Base-by-base conservation (phyloP, 2,797 vertebrate genomes). In the Naso thynnoides region DNA sequence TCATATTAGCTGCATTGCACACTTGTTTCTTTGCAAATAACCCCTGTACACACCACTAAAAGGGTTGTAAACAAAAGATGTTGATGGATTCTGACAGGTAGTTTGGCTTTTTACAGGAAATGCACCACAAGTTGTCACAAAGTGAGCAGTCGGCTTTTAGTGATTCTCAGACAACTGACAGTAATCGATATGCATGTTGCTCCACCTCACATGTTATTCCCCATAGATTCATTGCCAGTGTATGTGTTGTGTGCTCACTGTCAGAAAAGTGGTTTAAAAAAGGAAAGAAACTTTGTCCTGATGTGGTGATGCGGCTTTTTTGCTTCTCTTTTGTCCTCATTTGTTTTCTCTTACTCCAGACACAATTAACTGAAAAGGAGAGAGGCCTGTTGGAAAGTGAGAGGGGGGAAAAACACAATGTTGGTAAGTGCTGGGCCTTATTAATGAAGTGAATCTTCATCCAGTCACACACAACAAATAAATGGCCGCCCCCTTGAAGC, bases 361-460 rank as follows among this genome's bases (percentile, higher is more conserved):
- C 79, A 81, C 65, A 83, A 90, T 86, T 79, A 86, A 65, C 45
- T 63, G 70, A 81, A 61, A 68, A 41, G 26, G 52, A 60, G 61
- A 60, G 71, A 74, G 24, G 41, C 36, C 71, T 64, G 61, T 42
- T 36, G 56, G 63, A 76, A 67, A 85, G 76, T 60, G 64, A 74
- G 76, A 39, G 53, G 41, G 14, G 31, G 31, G 31, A 24, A 50
- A 57, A 56, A 74, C 88, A 79, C 84, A 77, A 56, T 75, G 82
- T 78, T 85, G 48, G 71, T 86, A 89, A 94, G 88, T 87, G 88
- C 79, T 18, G 73, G 66, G 45, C 70, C 81, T 92, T 92, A 90
- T 92, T 93, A 94, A 94, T 94, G 91, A 94, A 93, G 92, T 89
- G 91, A 89, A 90, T 93, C 92, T 93, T 90, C 87, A 88, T 93